phyloP scores from a whole-genome alignment of 1,140 invertebrate genomes.

The Melanaphis sacchari region DNA sequence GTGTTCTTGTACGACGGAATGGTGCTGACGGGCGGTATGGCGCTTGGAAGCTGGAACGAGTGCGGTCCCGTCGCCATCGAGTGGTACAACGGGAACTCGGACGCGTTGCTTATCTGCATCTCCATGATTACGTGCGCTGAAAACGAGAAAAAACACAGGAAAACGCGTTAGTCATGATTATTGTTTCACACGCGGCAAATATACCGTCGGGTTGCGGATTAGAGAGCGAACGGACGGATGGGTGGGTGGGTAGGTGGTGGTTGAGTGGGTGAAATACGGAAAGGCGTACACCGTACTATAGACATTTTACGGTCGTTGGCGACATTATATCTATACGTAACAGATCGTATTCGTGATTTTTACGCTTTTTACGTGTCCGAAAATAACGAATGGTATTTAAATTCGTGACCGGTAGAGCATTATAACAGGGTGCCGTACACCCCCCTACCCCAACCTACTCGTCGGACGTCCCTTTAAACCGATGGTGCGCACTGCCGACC shows the following conservation, averaged over 20 bases:
- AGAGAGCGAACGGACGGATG: neutral
- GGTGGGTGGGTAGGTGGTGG: neutral
- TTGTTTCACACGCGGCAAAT: neutral
- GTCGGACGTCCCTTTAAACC: neutral
- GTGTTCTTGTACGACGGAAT: conserved; percentile 48
- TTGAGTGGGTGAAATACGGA: too few relatives aligned
- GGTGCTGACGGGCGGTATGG: conserved; percentile 49
- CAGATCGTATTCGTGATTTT: neutral
- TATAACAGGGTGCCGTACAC: too few relatives aligned
- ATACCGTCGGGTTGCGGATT: neutral
- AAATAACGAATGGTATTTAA: neutral
- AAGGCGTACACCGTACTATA: too few relatives aligned
- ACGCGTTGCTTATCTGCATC: conserved; percentile 54
- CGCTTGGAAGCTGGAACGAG: conserved; percentile 49
- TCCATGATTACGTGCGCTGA: conserved; percentile 47
- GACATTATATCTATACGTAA: neutral
- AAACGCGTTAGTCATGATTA: neutral
- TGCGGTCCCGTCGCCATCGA: conserved; percentile 52
- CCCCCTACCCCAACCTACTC: too few relatives aligned
- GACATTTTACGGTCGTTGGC: neutral
- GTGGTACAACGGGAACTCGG: conserved; percentile 56
- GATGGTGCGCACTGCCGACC: neutral
- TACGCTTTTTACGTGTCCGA: neutral
- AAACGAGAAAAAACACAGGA: conserved; percentile 34
- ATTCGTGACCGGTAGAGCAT: too few relatives aligned